phyloP scores from a whole-genome alignment of 2,888 invertebrate species.

The Mythimna pallens region DNA sequence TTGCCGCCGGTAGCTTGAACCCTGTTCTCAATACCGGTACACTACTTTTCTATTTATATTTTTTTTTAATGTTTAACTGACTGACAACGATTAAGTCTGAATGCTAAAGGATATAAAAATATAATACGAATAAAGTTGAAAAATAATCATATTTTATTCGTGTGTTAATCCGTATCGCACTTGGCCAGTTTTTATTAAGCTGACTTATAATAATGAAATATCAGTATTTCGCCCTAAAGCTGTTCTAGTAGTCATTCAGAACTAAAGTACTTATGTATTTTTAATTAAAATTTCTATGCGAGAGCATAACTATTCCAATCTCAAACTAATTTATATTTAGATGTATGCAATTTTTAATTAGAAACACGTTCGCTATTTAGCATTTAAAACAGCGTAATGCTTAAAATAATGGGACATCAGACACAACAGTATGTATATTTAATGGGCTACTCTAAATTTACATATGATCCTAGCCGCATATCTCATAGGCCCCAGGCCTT shows the following conservation, averaged over 20 bases:
- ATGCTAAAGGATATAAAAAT: too few species aligned
- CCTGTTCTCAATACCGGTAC: too few species aligned
- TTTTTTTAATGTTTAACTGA: too few species aligned
- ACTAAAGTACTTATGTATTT: constrained; percentile 4
- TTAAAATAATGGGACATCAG: constrained; percentile 29
- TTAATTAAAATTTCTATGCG: constrained; percentile 44
- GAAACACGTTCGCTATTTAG: constrained; percentile 46
- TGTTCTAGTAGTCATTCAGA: background rate
- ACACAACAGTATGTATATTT: constrained; percentile 38
- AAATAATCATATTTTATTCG: too few species aligned
- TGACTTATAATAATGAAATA: too few species aligned
- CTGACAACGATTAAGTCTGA: too few species aligned
- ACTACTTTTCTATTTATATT: too few species aligned
- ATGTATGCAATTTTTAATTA: constrained; percentile 57
- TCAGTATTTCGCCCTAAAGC: too few species aligned
- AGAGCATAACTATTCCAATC: constrained; percentile 46
- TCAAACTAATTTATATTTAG: constrained; percentile 47
- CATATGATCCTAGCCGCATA: constrained; percentile 36
- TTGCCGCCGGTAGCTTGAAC: too few species aligned
- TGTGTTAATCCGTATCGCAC: too few species aligned
- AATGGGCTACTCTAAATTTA: constrained; percentile 34
- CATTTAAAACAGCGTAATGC: constrained; percentile 41
- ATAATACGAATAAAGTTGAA: too few species aligned
- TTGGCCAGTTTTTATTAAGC: too few species aligned
- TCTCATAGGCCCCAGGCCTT: constrained; percentile 36